Base-by-base conservation (phyloP, 2,888 invertebrate species). In the Sesia bembeciformis region DNA sequence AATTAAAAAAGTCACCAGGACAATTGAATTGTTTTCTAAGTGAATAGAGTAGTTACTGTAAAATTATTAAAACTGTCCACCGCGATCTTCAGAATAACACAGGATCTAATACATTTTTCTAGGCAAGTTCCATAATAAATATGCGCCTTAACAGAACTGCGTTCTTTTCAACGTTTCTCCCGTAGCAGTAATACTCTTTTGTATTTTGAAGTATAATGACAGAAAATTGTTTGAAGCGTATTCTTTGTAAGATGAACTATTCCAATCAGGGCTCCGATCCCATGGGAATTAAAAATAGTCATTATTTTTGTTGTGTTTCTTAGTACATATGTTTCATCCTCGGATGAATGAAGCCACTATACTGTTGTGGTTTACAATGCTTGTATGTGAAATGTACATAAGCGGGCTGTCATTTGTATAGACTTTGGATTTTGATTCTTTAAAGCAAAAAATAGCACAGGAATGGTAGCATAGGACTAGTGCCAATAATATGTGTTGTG, bases 211-310 rank as follows among this genome's bases (percentile, higher is more conserved):
- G 65, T 66, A 70, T 82, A 81, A 83, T 83, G 78, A 81, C 77
- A 76, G 79, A 76, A 82, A 78, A 83, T 82, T 81, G 78, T 74
- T 70, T 67, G 68, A 64, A 62, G 63, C 62, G 57, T 64, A 62
- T 74, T 69, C 71, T 76, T 81, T 80, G 78, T 78, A 61, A 61
- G 62, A 62, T 66, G 65, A 78, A 80, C 78, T 81, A 79, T 79
- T 76, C 69, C 82, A 78, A 79, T 79, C 78, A 66, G 64, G 51
- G 62, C 54, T 51, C 53, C 52, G 54, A 56, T 67, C 66, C 70
- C 61, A 61, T 59, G 72, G 70, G 70, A 77, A 74, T 72, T 62
- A 69, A 73, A 73, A 72, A 66, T 64, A 61, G 58, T 59, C 46
- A 62, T 59, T 58, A 63, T 61, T 46, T 46, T 46, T 62, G 52